Conservation (phyloP, 2,888 invertebrate genomes). For the Acanthacorydalis orientalis region DNA sequence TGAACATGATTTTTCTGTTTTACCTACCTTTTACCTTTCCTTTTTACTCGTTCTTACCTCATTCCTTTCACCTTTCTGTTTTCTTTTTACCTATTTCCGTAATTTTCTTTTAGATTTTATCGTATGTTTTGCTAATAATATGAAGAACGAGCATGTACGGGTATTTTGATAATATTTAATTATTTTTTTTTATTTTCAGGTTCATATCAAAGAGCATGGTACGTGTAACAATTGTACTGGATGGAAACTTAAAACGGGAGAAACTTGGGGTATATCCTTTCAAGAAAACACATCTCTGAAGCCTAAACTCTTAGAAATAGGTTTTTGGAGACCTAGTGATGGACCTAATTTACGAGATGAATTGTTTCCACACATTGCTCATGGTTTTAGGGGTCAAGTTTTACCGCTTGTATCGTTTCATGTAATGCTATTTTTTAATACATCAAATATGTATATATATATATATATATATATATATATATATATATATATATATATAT, state of each 20-base stretch:
- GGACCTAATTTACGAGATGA: slow-evolving; percentile 50
- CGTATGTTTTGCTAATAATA: too few relatives aligned
- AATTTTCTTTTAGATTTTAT: too few relatives aligned
- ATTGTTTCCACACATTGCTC: slow-evolving; percentile 61
- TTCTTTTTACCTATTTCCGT: too few relatives aligned
- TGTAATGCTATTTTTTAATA: too few relatives aligned
- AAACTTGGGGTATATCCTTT: slow-evolving; percentile 36
- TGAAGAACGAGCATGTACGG: not conserved
- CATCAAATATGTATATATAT: too few relatives aligned
- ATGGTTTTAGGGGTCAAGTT: slow-evolving; percentile 59
- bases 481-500: too few relatives aligned
- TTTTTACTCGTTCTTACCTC: too few relatives aligned
- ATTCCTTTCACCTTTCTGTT: too few relatives aligned
- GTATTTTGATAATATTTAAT: not conserved
- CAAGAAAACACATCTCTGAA: slow-evolving; percentile 11
- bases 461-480: too few relatives aligned
- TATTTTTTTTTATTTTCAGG: slow-evolving; percentile 16
- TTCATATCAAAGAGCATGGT: slow-evolving; percentile 20
- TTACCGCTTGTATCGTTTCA: slow-evolving; percentile 62
- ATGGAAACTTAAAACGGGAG: slow-evolving; percentile 37
- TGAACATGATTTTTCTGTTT: too few relatives aligned
- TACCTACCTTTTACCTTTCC: too few relatives aligned
- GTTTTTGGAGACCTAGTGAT: slow-evolving; percentile 55
- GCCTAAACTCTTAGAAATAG: slow-evolving; percentile 35
- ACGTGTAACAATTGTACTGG: slow-evolving; percentile 35